Conservation (phyloP, 1,140 invertebrate genomes). For the Cyclargus thomasi region DNA sequence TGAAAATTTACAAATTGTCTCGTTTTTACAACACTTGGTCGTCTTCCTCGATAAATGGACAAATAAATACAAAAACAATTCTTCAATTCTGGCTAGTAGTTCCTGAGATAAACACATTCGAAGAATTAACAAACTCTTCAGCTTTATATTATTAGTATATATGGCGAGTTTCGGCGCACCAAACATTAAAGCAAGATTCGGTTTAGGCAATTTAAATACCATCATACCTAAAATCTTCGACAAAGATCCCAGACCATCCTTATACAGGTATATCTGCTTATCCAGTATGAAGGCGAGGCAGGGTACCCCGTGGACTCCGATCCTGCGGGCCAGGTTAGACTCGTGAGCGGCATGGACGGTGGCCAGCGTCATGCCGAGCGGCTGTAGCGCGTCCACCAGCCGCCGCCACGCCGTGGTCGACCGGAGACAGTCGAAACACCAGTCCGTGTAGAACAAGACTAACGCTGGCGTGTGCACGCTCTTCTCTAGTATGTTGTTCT, state of each 20-base stretch:
- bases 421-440: slow-evolving; percentile 93
- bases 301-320: slow-evolving; percentile 88
- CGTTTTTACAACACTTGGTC: too few species aligned
- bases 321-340: slow-evolving; percentile 81
- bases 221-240: slow-evolving; percentile 84
- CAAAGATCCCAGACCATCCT: slow-evolving; percentile 84
- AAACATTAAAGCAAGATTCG: neutral
- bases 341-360: slow-evolving; percentile 92
- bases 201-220: too few species aligned
- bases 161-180: too few species aligned
- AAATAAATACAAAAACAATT: too few species aligned
- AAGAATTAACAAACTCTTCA: too few species aligned
- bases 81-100: too few species aligned
- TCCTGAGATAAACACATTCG: too few species aligned
- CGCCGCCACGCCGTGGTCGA: slow-evolving; percentile 88
- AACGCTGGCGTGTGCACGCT: slow-evolving; percentile 87
- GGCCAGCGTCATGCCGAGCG: slow-evolving; percentile 81
- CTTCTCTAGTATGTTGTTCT: slow-evolving; percentile 89
- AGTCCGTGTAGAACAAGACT: slow-evolving; percentile 93
- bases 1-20: too few species aligned
- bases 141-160: too few species aligned
- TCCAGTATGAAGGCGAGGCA: slow-evolving; percentile 88
- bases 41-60: too few species aligned
- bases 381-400: slow-evolving; percentile 89
- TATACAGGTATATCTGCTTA: slow-evolving; percentile 86